Evolutionary conservation across 92 coral and sea anemone species (phyloP).

Genomic region (Zoanthus gigantus): DNA sequence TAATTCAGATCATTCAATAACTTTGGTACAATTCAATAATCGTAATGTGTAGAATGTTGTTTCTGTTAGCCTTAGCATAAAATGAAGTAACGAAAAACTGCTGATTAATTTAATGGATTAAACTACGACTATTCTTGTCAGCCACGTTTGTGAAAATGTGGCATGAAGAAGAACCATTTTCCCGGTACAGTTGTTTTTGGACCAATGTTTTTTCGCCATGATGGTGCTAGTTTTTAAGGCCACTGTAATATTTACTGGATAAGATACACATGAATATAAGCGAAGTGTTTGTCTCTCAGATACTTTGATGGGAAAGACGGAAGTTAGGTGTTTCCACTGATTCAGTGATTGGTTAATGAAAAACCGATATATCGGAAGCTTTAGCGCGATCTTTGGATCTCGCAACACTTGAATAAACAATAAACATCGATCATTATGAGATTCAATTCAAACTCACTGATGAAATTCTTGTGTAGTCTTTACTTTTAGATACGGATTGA

Average conservation of each 20-base stretch:
- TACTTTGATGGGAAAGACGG: conserved; percentile 14
- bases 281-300: conserved; percentile 29
- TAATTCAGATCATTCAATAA: conserved; percentile 25
- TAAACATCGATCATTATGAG: neutral
- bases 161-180: neutral
- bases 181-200: conserved; percentile 25
- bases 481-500: neutral
- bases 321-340: conserved; percentile 15
- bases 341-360: neutral
- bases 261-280: conserved; percentile 29
- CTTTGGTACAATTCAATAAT: conserved; percentile 32
- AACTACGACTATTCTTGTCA: neutral
- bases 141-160: conserved; percentile 33
- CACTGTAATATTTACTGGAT: conserved; percentile 34
- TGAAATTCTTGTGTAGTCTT: neutral
- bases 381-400: conserved; percentile 7
- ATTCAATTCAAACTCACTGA: conserved; percentile 24
- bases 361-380: neutral
- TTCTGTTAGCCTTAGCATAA: conserved; percentile 10
- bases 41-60: conserved; percentile 12
- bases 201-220: neutral
- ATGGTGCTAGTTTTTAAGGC: conserved; percentile 30
- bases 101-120: neutral
- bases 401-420: conserved; percentile 43
- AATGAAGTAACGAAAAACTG: neutral